These are phyloP conservation scores for Drosophila mojavensis DNA, from an alignment of 1,140 invertebrate species.

Conservation along the genomic window DNA sequence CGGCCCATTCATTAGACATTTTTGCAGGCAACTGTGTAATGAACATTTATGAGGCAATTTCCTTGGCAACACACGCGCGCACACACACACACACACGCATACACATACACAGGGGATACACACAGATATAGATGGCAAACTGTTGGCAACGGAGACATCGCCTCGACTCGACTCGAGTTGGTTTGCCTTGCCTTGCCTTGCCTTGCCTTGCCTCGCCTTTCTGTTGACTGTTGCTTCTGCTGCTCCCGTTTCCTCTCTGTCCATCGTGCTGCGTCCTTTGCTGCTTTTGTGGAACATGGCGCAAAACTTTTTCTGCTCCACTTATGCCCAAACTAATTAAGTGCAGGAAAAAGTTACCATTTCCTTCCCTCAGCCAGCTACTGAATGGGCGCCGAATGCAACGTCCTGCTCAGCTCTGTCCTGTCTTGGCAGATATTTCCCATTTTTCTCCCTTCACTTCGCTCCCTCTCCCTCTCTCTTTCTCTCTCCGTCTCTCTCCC, in stretches of 20 bases:
- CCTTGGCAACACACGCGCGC: slow-evolving; percentile 63
- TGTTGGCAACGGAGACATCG: slow-evolving; percentile 42
- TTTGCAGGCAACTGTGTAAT: slow-evolving; percentile 71
- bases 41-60: slow-evolving; percentile 83
- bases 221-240: background rate
- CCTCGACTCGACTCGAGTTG: slow-evolving; percentile 17
- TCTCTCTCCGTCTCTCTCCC: slow-evolving; percentile 1
- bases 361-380: slow-evolving; percentile 66
- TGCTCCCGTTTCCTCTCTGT: background rate
- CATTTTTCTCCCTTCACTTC: too few species aligned
- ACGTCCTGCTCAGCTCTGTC: slow-evolving; percentile 5
- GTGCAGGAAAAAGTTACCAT: slow-evolving; percentile 81
- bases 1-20: slow-evolving; percentile 57
- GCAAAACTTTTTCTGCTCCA: slow-evolving; percentile 78
- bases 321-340: slow-evolving; percentile 83
- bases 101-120: slow-evolving; percentile 14
- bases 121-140: slow-evolving; percentile 58
- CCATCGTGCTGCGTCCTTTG: slow-evolving; percentile 39
- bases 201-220: background rate
- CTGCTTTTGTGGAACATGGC: slow-evolving; percentile 40
- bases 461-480: too few species aligned
- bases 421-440: background rate
- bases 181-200: background rate
- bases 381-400: slow-evolving; percentile 27
- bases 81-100: slow-evolving; percentile 33